Conservation (phyloP, 2,797 vertebrate species). For the Pseudomugil gertrudae region DNA sequence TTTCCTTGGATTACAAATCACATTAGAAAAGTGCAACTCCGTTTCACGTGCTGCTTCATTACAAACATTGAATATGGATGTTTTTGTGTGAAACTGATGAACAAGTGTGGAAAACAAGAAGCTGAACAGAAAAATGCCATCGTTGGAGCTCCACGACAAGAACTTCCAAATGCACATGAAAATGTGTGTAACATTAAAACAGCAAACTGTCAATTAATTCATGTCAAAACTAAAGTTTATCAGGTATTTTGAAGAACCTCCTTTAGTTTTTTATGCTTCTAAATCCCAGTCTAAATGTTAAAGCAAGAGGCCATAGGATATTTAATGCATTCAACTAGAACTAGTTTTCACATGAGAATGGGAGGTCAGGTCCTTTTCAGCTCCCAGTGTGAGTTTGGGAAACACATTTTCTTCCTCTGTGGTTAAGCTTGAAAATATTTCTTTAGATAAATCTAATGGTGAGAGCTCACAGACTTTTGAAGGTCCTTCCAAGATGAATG, state of each 20-base stretch:
- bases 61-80: not conserved
- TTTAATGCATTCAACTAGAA: too few relatives aligned
- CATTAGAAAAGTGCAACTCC: not conserved
- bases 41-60: too few relatives aligned
- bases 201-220: not conserved
- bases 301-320: not conserved
- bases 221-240: not conserved
- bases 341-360: not conserved
- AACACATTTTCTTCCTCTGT: too few relatives aligned
- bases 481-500: too few relatives aligned
- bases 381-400: too few relatives aligned
- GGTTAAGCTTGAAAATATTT: too few relatives aligned
- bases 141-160: not conserved
- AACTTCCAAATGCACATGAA: not conserved
- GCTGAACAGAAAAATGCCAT: not conserved
- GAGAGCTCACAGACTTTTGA: too few relatives aligned
- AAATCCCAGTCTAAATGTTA: not conserved
- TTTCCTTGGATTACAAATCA: constrained; percentile 16
- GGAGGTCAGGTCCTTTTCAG: not conserved
- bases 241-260: not conserved
- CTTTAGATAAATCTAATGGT: too few relatives aligned
- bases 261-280: not conserved
- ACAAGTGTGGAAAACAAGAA: not conserved
- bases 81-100: not conserved
- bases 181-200: not conserved